Percentiles rank a stretch among this genome's conserved stretches.
Conservation (phyloP, 2,797 vertebrate species). For the Phalanger gymnotis region DNA sequence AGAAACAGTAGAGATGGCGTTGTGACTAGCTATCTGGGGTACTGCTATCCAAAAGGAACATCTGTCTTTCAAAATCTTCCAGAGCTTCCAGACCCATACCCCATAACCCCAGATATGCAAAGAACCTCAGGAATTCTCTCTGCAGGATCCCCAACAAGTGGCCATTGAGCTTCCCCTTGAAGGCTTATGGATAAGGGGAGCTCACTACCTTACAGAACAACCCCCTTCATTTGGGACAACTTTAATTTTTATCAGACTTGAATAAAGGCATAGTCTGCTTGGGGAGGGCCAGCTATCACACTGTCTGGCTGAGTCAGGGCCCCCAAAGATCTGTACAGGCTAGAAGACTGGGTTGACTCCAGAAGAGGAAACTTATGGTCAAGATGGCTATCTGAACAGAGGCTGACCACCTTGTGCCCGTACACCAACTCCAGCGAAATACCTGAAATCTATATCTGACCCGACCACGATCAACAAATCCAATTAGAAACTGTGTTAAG, state of each 20-base stretch:
- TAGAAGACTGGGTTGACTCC: neutral
- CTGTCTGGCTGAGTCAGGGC: neutral
- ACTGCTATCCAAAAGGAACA: neutral
- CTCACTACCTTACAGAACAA: neutral
- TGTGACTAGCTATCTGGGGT: neutral
- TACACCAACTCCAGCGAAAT: neutral
- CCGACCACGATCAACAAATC: neutral
- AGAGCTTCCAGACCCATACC: neutral
- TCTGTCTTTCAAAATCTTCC: neutral
- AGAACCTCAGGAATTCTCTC: neutral
- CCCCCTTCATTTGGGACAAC: neutral
- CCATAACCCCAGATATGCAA: neutral
- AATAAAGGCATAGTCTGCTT: neutral
- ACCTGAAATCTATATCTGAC: too few species aligned
- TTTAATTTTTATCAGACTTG: neutral
- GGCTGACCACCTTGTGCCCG: neutral
- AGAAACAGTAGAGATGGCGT: neutral
- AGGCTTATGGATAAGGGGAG: neutral
- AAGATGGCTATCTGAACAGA: neutral
- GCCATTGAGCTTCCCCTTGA: neutral
- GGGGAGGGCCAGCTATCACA: neutral
- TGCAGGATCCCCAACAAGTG: neutral
- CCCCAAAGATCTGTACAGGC: neutral
- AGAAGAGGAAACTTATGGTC: neutral
- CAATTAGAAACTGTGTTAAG: neutral